Percentiles rank a stretch among this genome's conserved stretches.
Conservation (phyloP, 2,113 vertebrate genomes). For the Anhinga rufa region DNA sequence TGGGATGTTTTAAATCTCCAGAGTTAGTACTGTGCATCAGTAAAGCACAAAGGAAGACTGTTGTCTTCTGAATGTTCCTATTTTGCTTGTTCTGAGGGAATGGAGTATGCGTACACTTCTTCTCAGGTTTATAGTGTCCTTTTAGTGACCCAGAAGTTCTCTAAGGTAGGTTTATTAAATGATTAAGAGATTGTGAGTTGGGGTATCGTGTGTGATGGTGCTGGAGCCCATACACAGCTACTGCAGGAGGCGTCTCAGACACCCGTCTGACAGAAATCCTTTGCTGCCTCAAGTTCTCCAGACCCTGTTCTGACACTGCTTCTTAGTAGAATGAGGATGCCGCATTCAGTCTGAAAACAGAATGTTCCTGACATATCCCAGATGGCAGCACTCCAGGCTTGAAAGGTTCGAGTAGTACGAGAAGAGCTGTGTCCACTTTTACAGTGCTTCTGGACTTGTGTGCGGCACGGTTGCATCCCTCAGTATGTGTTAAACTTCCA, state of each 20-base stretch:
- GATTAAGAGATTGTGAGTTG: background rate
- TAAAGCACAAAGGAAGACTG: background rate
- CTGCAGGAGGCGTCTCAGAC: background rate
- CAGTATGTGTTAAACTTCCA: background rate
- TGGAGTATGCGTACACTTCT: background rate
- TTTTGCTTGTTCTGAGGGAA: background rate
- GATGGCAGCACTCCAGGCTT: background rate
- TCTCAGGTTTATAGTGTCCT: background rate
- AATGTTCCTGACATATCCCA: background rate
- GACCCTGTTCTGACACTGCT: background rate
- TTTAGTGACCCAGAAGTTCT: background rate
- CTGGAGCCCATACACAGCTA: background rate
- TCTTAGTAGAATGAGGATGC: background rate
- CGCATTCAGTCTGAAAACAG: rapidly evolving
- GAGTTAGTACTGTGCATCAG: background rate
- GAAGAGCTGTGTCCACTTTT: background rate
- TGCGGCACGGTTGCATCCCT: background rate
- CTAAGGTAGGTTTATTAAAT: background rate
- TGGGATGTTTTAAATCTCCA: background rate
- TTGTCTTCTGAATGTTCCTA: background rate
- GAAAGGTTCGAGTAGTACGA: background rate
- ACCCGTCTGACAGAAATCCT: background rate
- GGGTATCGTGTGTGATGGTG: rapidly evolving
- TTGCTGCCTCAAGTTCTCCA: background rate
- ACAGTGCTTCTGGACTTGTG: background rate